Conservation (phyloP, 2,888 invertebrate genomes). For the Campopleginae sp. region DNA sequence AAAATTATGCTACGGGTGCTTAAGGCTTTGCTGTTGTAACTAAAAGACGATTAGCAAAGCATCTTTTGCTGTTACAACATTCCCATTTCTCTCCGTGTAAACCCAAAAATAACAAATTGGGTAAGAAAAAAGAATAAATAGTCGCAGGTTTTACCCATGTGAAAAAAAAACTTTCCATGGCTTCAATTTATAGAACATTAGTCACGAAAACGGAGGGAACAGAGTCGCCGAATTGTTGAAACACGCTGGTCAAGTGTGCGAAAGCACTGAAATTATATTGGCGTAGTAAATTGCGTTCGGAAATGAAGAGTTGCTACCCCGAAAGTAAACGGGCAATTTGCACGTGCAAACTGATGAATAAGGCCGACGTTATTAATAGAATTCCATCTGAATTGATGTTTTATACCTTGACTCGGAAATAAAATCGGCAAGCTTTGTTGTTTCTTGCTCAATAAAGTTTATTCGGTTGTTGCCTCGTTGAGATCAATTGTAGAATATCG, state of each 20-base stretch:
- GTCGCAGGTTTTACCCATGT: not conserved
- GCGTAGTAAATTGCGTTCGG: constrained; percentile 11
- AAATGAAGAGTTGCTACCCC: not conserved
- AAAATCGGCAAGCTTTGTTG: not conserved
- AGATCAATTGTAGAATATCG: not conserved
- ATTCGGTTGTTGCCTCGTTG: not conserved
- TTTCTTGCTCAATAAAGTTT: not conserved
- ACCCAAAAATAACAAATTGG: not conserved
- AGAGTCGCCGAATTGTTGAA: constrained; percentile 2
- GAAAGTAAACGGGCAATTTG: constrained; percentile 3
- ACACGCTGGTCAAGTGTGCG: constrained; percentile 8
- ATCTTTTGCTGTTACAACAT: no score
- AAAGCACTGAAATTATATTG: constrained; percentile 21
- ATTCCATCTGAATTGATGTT: not conserved
- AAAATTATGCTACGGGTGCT: no score
- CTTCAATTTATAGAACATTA: not conserved
- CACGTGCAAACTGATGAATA: not conserved
- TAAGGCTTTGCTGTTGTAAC: no score
- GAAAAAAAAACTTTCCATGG: not conserved
- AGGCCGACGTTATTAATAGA: not conserved
- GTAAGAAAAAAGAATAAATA: not conserved
- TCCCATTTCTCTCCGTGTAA: no score
- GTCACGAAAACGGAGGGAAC: not conserved
- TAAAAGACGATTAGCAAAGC: no score
- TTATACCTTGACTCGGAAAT: not conserved